A percentile compares a stretch with the other conserved stretches of the same genome.
Conservation (phyloP, 2,113 vertebrate genomes). For the Pseudolaguvia tuberculata region DNA sequence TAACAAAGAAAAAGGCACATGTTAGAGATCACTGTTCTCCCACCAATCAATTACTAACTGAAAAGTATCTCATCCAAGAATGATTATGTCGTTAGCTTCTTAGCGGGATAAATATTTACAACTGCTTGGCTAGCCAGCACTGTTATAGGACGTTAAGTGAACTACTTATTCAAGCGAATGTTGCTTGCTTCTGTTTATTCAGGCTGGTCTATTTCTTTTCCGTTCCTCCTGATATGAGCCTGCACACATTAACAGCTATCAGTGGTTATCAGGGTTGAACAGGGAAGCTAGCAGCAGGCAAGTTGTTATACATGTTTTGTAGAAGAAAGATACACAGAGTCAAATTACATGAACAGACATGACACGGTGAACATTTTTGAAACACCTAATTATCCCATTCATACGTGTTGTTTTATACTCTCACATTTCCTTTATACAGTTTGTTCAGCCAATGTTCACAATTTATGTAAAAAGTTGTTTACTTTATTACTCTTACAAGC, state of each 20-base stretch:
- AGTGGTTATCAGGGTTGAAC: background rate
- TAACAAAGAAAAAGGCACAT: background rate
- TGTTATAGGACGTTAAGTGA: background rate
- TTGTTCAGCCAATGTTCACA: no score
- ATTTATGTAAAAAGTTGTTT: no score
- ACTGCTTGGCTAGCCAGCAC: background rate
- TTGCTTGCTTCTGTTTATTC: background rate
- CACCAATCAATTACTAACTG: background rate
- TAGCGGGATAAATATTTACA: conserved; percentile 13
- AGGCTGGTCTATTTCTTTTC: conserved; percentile 7
- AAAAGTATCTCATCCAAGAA: background rate
- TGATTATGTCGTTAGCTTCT: background rate
- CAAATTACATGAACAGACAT: background rate
- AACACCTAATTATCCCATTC: no score
- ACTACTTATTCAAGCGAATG: background rate
- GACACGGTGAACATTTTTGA: no score
- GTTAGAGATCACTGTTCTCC: background rate
- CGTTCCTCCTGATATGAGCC: background rate
- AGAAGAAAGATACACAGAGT: background rate
- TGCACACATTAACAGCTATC: background rate
- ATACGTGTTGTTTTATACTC: no score
- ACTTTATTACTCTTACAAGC: no score
- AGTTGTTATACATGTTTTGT: background rate
- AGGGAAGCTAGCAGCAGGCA: background rate
- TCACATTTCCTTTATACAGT: no score